Conservation (phyloP, 2,888 invertebrate genomes). For the Drepanosiphum platanoidis region DNA sequence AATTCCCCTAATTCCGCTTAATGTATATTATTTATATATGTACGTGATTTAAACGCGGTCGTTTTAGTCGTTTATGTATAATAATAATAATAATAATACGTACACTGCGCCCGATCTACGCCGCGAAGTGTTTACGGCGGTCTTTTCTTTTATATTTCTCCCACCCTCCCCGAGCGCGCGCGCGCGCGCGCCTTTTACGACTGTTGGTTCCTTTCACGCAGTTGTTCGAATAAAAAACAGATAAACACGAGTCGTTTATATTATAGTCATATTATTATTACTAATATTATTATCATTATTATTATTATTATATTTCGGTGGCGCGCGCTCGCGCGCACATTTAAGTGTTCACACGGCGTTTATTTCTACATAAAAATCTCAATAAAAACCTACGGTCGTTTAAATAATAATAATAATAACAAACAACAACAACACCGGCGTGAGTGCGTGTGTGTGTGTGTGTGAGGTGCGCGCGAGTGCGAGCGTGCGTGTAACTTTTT, state of each 20-base stretch:
- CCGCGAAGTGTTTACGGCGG: constrained; percentile 12
- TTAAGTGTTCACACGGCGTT: constrained; percentile 46
- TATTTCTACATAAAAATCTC: constrained; percentile 50
- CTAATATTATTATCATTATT: constrained; percentile 5
- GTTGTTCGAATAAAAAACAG: constrained; percentile 50
- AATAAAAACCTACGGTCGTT: constrained; percentile 38
- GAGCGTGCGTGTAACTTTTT: background rate
- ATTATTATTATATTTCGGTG: constrained; percentile 9
- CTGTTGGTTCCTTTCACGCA: constrained; percentile 12
- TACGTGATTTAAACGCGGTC: background rate
- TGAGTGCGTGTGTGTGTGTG: background rate
- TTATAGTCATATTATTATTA: background rate
- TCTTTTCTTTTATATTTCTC: background rate
- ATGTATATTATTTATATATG: background rate
- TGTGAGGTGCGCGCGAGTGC: background rate
- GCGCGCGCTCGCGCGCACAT: background rate
- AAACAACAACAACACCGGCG: background rate
- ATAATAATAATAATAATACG: constrained; percentile 7
- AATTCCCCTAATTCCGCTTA: background rate
- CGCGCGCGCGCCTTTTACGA: constrained; percentile 43
- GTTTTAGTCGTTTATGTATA: background rate
- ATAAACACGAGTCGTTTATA: constrained; percentile 37
- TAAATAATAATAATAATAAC: constrained; percentile 17
- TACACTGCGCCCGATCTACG: constrained; percentile 6
- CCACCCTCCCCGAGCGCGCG: too few relatives aligned